Percentiles rank a stretch among this genome's conserved stretches.
Evolutionary conservation across 2,113 vertebrate genomes (phyloP).

Genomic region (Ceyx melanurus): DNA sequence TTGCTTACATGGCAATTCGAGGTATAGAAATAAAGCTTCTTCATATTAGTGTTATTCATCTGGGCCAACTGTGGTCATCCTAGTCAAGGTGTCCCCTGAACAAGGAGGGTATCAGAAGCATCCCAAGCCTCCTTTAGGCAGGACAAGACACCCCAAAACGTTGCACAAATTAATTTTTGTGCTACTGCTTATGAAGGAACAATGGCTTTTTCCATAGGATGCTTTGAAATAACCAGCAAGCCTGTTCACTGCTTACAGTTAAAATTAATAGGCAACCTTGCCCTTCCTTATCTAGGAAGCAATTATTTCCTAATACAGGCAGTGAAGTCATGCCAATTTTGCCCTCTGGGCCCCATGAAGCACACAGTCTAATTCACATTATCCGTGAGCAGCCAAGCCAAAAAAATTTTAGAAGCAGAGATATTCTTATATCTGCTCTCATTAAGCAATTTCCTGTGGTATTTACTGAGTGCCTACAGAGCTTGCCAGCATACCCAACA

Average conservation of each 20-base stretch:
- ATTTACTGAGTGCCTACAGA: slow-evolving; percentile 39
- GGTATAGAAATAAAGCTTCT: not conserved
- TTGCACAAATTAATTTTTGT: not conserved
- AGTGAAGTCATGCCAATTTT: slow-evolving; percentile 33
- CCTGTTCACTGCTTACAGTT: not conserved
- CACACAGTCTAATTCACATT: slow-evolving; percentile 26
- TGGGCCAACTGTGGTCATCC: not conserved
- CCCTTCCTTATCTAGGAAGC: slow-evolving; percentile 22
- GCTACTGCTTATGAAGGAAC: not conserved
- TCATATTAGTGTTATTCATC: not conserved
- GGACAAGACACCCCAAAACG: not conserved
- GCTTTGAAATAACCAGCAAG: not conserved
- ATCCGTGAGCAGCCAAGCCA: slow-evolving; percentile 5
- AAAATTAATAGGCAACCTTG: slow-evolving; percentile 43
- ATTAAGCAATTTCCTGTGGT: slow-evolving; percentile 62
- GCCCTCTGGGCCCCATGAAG: slow-evolving; percentile 3
- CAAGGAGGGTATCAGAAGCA: not conserved
- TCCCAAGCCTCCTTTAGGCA: not conserved
- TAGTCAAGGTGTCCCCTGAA: not conserved
- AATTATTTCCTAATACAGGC: slow-evolving; percentile 33
- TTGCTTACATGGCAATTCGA: not conserved
- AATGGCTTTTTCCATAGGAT: not conserved
- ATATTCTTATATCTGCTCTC: slow-evolving; percentile 49
- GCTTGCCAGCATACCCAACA: not conserved
- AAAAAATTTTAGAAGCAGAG: not conserved